phyloP scores from a whole-genome alignment of 2,113 vertebrate genomes.

The Actinemys pallida region DNA sequence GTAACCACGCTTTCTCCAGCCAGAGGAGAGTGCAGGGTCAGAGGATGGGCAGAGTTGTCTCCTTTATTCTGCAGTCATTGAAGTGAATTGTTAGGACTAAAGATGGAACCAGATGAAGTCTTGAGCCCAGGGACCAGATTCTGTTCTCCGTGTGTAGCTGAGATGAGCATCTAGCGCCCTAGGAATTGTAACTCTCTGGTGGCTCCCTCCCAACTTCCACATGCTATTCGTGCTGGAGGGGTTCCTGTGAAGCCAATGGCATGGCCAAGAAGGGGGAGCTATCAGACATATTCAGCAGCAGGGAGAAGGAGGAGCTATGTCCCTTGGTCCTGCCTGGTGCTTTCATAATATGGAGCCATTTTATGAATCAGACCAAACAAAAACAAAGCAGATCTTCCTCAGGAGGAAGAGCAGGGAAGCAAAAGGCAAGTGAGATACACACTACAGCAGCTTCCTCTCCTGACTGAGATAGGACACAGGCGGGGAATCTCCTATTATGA shows the following conservation, averaged over 20 bases:
- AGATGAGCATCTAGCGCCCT: neutral
- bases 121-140: neutral
- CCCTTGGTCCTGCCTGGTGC: neutral
- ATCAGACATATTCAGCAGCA: neutral
- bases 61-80: neutral
- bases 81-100: neutral
- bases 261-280: neutral
- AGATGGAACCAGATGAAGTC: neutral
- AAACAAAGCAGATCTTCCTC: neutral
- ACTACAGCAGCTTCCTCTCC: neutral
- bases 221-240: neutral
- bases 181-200: neutral
- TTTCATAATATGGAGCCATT: neutral
- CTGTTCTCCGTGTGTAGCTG: neutral
- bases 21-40: neutral
- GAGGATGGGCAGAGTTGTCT: neutral
- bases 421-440: neutral
- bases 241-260: neutral
- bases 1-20: neutral
- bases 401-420: neutral
- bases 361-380: neutral
- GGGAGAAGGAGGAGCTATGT: neutral
- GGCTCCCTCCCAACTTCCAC: neutral
- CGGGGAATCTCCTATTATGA: neutral
- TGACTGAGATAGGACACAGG: neutral